phyloP scores from a whole-genome alignment of 1,140 invertebrate genomes.

The Leptonema lineaticorne region DNA sequence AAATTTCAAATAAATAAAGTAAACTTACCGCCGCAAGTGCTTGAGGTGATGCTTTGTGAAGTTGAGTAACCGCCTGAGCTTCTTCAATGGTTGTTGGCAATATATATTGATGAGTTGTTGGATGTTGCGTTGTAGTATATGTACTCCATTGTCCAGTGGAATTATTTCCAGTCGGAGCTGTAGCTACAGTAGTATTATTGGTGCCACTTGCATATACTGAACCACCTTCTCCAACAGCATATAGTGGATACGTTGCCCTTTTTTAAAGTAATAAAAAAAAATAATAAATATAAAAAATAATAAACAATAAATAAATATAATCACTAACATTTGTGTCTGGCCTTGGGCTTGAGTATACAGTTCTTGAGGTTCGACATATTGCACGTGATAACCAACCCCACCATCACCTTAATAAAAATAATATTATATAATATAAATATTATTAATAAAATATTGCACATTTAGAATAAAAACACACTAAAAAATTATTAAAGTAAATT shows the following conservation, averaged over 20 bases:
- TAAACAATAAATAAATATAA: too few relatives aligned
- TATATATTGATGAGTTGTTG: conserved; percentile 31
- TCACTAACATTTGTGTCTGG: conserved; percentile 67
- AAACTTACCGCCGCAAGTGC: conserved; percentile 58
- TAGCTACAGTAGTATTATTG: conserved; percentile 45
- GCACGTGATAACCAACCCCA: conserved; percentile 63
- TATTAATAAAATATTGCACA: too few relatives aligned
- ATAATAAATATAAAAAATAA: too few relatives aligned
- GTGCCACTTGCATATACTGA: conserved; percentile 52
- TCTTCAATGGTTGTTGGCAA: conserved; percentile 34
- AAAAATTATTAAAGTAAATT: too few relatives aligned
- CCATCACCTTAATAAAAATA: conserved; percentile 48
- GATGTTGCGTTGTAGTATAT: conserved; percentile 25
- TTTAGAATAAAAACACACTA: too few relatives aligned
- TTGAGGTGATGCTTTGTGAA: conserved; percentile 68
- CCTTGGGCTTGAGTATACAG: conserved; percentile 58
- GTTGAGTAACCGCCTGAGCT: conserved; percentile 47
- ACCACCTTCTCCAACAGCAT: conserved; percentile 74
- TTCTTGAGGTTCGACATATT: conserved; percentile 67
- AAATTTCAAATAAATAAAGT: too few relatives aligned
- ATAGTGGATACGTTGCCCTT: conserved; percentile 78
- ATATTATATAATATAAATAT: too few relatives aligned
- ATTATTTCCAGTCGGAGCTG: conserved; percentile 55
- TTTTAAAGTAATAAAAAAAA: too few relatives aligned
- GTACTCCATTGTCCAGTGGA: conserved; percentile 21